phyloP scores from a whole-genome alignment of 2,888 invertebrate genomes.

The Cantharis rufa region DNA sequence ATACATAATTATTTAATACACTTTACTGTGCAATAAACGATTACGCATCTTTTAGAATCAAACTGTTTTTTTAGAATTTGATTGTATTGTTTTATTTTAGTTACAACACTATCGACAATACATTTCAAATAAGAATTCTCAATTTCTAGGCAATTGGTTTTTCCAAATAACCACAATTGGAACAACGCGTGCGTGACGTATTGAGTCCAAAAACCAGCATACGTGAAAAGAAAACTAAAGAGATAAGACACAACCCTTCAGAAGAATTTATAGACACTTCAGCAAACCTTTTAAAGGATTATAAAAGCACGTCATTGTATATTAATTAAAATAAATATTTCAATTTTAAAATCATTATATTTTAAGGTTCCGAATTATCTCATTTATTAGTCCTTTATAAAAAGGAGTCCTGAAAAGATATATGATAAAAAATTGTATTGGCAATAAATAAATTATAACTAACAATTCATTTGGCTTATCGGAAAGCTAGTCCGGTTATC shows the following conservation, averaged over 20 bases:
- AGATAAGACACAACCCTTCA: slow-evolving; percentile 21
- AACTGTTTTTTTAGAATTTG: neutral
- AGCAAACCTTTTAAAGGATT: slow-evolving; percentile 19
- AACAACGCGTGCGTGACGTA: slow-evolving; percentile 41
- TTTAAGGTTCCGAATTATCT: neutral
- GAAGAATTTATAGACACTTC: slow-evolving; percentile 21
- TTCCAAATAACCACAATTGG: slow-evolving; percentile 39
- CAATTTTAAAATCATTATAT: neutral
- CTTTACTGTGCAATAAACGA: neutral
- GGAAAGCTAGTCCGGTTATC: too few relatives aligned
- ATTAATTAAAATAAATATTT: neutral
- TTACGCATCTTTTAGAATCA: neutral
- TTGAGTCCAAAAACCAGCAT: slow-evolving; percentile 38
- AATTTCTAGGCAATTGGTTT: slow-evolving; percentile 47
- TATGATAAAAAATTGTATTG: too few relatives aligned
- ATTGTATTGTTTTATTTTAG: slow-evolving; percentile 1
- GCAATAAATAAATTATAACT: too few relatives aligned
- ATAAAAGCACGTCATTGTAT: slow-evolving; percentile 1
- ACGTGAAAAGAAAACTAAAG: slow-evolving; percentile 25
- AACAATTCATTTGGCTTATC: too few relatives aligned
- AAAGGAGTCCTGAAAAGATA: too few relatives aligned
- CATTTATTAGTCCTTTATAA: neutral
- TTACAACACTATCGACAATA: slow-evolving; percentile 39
- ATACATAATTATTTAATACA: too few relatives aligned
- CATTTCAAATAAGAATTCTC: slow-evolving; percentile 42